Evolutionary conservation across 1,140 invertebrate species (phyloP).

Genomic region (Laupala kohalensis): DNA sequence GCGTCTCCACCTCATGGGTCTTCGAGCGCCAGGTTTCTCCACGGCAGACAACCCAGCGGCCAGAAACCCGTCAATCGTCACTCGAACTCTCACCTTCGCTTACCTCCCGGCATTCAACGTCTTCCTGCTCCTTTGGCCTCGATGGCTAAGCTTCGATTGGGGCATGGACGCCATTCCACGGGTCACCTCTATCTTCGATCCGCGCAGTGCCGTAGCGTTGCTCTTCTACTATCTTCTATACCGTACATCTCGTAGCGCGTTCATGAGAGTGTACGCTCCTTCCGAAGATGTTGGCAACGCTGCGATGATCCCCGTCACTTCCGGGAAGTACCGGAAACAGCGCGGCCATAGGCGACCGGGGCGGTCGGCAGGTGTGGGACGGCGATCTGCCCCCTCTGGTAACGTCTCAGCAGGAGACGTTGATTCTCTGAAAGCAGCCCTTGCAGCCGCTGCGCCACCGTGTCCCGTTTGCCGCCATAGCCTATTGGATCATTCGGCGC

Average conservation of each 20-base stretch:
- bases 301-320: too few species aligned
- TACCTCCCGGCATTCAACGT: conserved; percentile 82
- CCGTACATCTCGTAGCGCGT: background rate
- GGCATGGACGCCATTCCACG: conserved; percentile 86
- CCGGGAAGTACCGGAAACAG: too few species aligned
- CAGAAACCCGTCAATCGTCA: conserved; percentile 51
- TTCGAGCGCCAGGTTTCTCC: conserved; percentile 61
- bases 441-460: background rate
- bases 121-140: conserved; percentile 65
- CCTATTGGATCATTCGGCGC: conserved; percentile 30
- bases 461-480: conserved; percentile 31
- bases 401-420: background rate
- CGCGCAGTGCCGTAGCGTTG: conserved; percentile 55
- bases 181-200: conserved; percentile 56
- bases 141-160: conserved; percentile 84
- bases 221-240: conserved; percentile 47
- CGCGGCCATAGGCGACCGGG: too few species aligned
- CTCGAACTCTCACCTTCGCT: conserved; percentile 67
- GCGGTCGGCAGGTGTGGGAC: too few species aligned
- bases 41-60: conserved; percentile 84
- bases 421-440: background rate
- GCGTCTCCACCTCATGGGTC: conserved; percentile 46
- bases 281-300: background rate
- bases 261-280: background rate
- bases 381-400: background rate